Evolutionary conservation across 2,888 invertebrate species (phyloP).

Genomic region (Opisthograptis luteolata): DNA sequence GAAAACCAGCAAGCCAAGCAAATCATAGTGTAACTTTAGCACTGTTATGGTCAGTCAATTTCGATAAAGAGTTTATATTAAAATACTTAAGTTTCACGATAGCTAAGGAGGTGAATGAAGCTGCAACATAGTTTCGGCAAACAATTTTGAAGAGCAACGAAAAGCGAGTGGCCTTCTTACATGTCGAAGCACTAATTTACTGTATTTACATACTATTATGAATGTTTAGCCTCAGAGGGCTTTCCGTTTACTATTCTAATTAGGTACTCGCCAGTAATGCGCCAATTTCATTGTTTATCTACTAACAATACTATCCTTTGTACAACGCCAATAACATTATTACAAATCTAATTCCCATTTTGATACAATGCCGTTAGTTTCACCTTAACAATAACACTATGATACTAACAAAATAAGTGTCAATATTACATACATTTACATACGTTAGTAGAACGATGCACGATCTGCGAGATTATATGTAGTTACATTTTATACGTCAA

Average conservation of each 20-base stretch:
- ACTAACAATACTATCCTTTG: conserved; percentile 81
- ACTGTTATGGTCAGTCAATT: conserved; percentile 58
- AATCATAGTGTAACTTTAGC: conserved; percentile 50
- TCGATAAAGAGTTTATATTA: conserved; percentile 40
- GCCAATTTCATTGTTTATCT: conserved; percentile 80
- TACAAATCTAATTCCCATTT: conserved; percentile 72
- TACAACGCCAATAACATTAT: conserved; percentile 82
- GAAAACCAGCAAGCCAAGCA: conserved; percentile 62
- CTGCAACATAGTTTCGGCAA: conserved; percentile 50
- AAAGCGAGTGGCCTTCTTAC: conserved; percentile 69
- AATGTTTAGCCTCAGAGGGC: conserved; percentile 77
- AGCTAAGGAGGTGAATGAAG: conserved; percentile 48
- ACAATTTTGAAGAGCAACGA: conserved; percentile 67
- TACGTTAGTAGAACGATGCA: conserved; percentile 78
- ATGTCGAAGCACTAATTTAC: conserved; percentile 57
- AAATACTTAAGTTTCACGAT: conserved; percentile 33
- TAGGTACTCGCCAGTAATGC: conserved; percentile 85
- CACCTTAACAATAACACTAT: conserved; percentile 69
- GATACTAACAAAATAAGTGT: conserved; percentile 81
- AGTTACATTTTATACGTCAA: conserved; percentile 71
- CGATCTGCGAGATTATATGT: conserved; percentile 71
- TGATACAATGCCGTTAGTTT: conserved; percentile 78
- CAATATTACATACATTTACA: conserved; percentile 79
- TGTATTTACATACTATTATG: conserved; percentile 69
- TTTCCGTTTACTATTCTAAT: conserved; percentile 79